Evolutionary conservation across 2,888 invertebrate species (phyloP).

Genomic region (Sinelater perroti): DNA sequence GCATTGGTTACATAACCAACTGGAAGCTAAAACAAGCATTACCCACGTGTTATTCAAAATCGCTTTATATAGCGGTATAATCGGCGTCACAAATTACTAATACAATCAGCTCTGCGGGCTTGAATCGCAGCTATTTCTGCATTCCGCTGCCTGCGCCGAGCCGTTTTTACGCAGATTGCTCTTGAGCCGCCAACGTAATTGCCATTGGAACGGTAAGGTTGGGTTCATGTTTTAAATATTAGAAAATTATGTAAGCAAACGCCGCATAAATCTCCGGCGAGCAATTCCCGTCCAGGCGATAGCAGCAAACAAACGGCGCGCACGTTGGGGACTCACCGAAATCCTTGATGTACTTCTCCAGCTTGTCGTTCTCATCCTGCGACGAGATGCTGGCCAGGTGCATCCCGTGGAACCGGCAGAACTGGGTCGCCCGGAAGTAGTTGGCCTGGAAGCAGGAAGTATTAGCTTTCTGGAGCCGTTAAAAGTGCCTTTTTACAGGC

Average conservation of each 20-base stretch:
- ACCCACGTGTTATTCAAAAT: too few species aligned
- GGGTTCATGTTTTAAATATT: conserved; percentile 22
- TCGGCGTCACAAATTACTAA: too few species aligned
- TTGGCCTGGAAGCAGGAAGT: conserved; percentile 84
- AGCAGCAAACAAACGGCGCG: conserved; percentile 1
- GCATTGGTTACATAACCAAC: too few species aligned
- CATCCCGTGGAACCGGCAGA: conserved; percentile 93
- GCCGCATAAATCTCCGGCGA: not conserved
- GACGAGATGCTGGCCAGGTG: conserved; percentile 89
- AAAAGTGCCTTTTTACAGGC: too few species aligned
- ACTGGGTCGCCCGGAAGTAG: conserved; percentile 92
- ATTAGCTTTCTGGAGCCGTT: too few species aligned
- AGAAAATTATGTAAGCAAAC: conserved; percentile 18
- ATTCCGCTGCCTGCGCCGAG: not conserved
- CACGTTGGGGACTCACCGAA: conserved; percentile 71
- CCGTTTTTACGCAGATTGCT: conserved; percentile 8
- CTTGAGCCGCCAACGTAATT: conserved; percentile 18
- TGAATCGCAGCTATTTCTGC: too few species aligned
- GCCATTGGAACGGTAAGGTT: conserved; percentile 16
- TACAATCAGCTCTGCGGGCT: too few species aligned
- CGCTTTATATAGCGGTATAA: too few species aligned
- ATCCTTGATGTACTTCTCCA: conserved; percentile 90
- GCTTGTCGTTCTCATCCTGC: conserved; percentile 88
- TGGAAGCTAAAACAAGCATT: too few species aligned
- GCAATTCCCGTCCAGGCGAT: not conserved